Conservation (phyloP, 2,888 invertebrate species). For the Tipula unca region DNA sequence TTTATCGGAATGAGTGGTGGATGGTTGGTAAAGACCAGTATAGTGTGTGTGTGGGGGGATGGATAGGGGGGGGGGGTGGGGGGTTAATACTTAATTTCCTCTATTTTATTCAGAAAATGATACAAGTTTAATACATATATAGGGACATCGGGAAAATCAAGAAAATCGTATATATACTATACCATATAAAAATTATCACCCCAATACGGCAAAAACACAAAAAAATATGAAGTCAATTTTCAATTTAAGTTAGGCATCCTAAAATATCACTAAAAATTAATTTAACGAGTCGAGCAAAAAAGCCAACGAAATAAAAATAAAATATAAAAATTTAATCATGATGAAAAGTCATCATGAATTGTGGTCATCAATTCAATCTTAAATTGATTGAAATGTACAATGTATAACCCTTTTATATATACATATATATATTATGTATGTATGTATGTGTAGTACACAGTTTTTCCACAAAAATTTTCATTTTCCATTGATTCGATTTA, state of each 20-base stretch:
- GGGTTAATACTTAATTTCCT: background rate
- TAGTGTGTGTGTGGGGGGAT: no score
- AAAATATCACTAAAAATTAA: slow-evolving; percentile 18
- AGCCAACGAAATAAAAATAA: background rate
- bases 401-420: background rate
- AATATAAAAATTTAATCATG: background rate
- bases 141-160: background rate
- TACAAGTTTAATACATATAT: background rate
- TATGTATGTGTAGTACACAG: no score
- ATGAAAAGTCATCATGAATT: slow-evolving; percentile 16
- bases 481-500: background rate
- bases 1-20: no score
- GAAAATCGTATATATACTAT: background rate
- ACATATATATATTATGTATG: no score
- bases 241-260: background rate
- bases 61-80: background rate
- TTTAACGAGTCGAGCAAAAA: background rate
- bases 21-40: no score
- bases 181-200: background rate
- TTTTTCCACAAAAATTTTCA: background rate
- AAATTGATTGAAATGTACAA: slow-evolving; percentile 18
- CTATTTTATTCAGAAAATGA: background rate
- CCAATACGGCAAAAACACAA: background rate
- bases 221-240: background rate
- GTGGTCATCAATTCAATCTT: slow-evolving; percentile 19